Conservation (phyloP, 2,797 vertebrate genomes). For the Potorous gilbertii region DNA sequence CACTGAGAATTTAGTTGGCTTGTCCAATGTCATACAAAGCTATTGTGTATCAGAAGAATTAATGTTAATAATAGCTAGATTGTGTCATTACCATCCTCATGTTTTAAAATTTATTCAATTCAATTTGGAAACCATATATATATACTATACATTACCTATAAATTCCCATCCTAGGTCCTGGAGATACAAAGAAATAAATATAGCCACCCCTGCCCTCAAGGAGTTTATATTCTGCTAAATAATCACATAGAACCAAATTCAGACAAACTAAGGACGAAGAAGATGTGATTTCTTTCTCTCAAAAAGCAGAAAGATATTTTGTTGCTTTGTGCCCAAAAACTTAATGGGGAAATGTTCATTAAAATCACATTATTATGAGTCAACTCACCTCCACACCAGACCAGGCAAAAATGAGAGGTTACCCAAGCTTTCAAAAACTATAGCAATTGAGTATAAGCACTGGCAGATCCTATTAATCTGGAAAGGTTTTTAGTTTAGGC, state of each 20-base stretch:
- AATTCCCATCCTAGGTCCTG: neutral
- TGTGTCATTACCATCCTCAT: neutral
- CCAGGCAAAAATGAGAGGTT: neutral
- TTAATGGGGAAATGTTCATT: neutral
- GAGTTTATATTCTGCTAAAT: neutral
- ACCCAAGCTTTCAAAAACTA: neutral
- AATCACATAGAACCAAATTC: neutral
- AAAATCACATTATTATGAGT: neutral
- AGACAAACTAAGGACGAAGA: neutral
- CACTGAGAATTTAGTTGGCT: neutral
- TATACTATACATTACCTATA: neutral
- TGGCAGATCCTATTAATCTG: neutral
- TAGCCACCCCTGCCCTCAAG: neutral
- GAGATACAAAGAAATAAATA: neutral
- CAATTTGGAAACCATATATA: neutral
- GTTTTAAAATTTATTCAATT: neutral
- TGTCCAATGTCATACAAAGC: neutral
- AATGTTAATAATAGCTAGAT: neutral
- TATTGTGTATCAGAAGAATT: neutral
- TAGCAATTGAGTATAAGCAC: neutral
- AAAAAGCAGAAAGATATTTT: neutral
- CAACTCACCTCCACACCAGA: neutral
- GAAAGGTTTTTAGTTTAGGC: neutral
- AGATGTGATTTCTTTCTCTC: neutral
- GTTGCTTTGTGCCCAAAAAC: neutral